Evolutionary conservation across 2,797 vertebrate genomes (phyloP), one percentile per base, ranked within the genome.

Genomic region (Gouania willdenowi): DNA sequence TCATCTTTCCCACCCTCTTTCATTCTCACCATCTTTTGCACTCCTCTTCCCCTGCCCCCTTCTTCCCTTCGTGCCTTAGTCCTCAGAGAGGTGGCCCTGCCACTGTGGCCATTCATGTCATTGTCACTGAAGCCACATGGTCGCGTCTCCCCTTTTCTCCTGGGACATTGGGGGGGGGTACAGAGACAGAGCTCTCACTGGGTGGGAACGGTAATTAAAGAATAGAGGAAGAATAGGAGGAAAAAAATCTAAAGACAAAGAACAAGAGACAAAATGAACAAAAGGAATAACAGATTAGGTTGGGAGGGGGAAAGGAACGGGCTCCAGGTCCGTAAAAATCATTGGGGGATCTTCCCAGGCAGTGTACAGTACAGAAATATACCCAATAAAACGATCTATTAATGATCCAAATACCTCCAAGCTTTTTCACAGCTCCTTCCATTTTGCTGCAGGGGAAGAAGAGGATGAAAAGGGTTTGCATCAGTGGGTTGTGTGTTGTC

Each of bases 151-250:
- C 47, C 62, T 71, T 71, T 77, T 75, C 80, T 86, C 82, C 34
- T 68, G 83, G 81, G 84, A 85, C 64, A 35, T 37, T 42, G 33
- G 38, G 62, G 28, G 36, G 27, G 42, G 44, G 19, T 54, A 43
- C 45, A 22, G 66, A 76, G 72, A 72, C 64, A 59, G 69, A 63
- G 71, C 47, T 54, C 71, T 78, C 65, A 31, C 78, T 80, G 79
- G 84, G 79, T 83, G 81, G 86, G 83, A 82, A 81, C 72, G 82
- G 81, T 85, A 87, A 84, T 86, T 87, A 86, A 84, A 84, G 81
- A 86, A 83, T 77, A 79, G 74, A 71, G 39, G 62, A 83, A 78
- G 83, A 84, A 84, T 77, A 79, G 78, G 78, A 59, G 75, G 52
- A 77, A 75, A 79, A n/a, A 76, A 66, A 75, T 68, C 77, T 77